These are phyloP conservation scores for Rhizoglyphus robini DNA, from an alignment of 1,140 invertebrate species.

Conservation along the genomic window DNA sequence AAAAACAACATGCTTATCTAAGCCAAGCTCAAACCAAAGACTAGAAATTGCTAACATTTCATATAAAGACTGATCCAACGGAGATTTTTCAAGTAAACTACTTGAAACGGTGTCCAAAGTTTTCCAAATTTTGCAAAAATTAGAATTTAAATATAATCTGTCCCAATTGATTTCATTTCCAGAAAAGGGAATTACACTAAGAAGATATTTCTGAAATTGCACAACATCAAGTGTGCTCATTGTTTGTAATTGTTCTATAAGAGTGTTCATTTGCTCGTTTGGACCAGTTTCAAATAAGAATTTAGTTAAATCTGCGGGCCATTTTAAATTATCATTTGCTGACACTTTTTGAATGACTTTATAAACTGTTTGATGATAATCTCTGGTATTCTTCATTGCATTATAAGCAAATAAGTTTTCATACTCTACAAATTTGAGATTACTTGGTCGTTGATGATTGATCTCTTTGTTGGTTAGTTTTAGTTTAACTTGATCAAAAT, in stretches of 20 bases:
- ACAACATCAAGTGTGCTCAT: not conserved
- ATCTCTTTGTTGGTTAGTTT: not conserved
- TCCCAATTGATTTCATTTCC: not conserved
- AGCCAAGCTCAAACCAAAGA: slow-evolving; percentile 7
- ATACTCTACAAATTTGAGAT: slow-evolving; percentile 3
- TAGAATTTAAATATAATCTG: not conserved
- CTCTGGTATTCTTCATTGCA: not conserved
- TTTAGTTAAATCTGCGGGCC: not conserved
- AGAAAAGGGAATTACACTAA: not conserved
- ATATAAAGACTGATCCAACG: not conserved
- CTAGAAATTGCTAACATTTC: not conserved
- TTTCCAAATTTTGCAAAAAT: not conserved
- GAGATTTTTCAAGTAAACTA: not conserved
- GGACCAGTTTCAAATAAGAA: not conserved
- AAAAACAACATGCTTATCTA: not conserved
- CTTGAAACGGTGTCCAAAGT: not conserved
- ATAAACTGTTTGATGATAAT: not conserved
- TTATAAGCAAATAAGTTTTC: slow-evolving; percentile 4
- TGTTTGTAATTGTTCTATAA: not conserved
- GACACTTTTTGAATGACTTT: not conserved
- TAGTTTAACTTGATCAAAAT: not conserved
- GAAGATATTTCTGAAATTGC: not conserved
- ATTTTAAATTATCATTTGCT: not conserved
- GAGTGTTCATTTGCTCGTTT: not conserved
- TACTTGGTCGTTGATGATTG: not conserved